phyloP scores from a whole-genome alignment of 2,113 vertebrate species.

The Eira barbara region DNA sequence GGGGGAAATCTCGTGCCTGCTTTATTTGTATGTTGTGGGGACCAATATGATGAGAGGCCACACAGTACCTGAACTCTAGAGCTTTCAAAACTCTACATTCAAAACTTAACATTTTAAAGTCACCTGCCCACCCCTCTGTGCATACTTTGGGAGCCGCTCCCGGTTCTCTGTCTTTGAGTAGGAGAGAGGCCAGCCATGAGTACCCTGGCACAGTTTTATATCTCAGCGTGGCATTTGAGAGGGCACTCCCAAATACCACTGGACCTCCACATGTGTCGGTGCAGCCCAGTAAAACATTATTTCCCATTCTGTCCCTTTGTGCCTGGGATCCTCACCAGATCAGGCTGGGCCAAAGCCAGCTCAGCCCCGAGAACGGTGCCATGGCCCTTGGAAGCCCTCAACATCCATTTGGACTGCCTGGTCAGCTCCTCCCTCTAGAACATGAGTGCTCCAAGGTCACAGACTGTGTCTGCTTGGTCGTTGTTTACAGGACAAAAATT shows the following conservation, averaged over 20 bases:
- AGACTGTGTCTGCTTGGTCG: not conserved
- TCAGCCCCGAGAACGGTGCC: not conserved
- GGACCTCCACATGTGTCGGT: not conserved
- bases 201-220: not conserved
- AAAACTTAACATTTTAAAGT: no score
- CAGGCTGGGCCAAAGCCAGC: not conserved
- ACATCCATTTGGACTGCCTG: not conserved
- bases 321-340: not conserved
- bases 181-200: not conserved
- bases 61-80: not conserved
- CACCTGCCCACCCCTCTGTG: not conserved
- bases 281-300: not conserved
- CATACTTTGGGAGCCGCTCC: not conserved
- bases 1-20: not conserved
- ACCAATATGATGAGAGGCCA: not conserved
- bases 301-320: not conserved
- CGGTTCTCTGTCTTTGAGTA: not conserved
- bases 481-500: constrained; percentile 19
- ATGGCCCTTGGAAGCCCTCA: not conserved
- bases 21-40: not conserved
- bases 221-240: not conserved
- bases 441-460: not conserved
- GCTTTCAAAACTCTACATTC: not conserved
- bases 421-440: not conserved
- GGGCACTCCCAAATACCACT: no score